Base-by-base conservation (phyloP, 2,888 invertebrate species). In the Drosophila pseudotakahashii region DNA sequence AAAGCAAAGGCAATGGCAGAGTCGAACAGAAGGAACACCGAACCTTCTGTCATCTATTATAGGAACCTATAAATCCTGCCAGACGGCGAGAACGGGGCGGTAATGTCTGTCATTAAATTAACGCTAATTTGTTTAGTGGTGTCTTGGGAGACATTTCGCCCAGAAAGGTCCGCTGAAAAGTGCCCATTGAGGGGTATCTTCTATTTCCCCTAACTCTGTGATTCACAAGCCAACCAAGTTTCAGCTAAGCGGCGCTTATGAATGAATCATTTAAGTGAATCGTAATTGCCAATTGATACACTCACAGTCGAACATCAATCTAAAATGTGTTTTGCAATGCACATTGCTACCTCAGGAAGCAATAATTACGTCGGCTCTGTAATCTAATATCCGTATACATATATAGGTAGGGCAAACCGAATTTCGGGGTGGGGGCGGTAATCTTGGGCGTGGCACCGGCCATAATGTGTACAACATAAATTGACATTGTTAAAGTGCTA, bases 81-180 rank as follows among this genome's bases (percentile, higher is more conserved):
- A 68, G 77, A 63, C 50, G 57, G 66, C 47, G 72, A 68, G 64
- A 72, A 75, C 78, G 79, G 79, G 62, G 72, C 60, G 50, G 64
- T 58, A 75, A 64, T 72, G 72, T 63, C 54, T 73, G 84, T 86
- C 84, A 84, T 84, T 84, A 84, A 84, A 84, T 84, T 86, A 86
- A 79, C 84, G 86, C 84, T 84, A 84, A 84, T 84, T 84, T 84
- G 86, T 84, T 86, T 84, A 84, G 84, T 84, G 81, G 81, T 68
- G 76, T 78, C 84, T 83, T 74, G 84, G 84, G 84, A 86, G 86
- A 78, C 86, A 82, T 82, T 82, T 80, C 11, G 36, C 47, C 30
- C 9, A 30, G 30, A 26, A 48, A 36, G 26, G 71, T 71, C 47
- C 39, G n/a, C 10, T 50, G 42, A 73, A 77, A 82, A 77, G 70